Conservation (phyloP, 1,140 invertebrate species). For the Aricia agestis region DNA sequence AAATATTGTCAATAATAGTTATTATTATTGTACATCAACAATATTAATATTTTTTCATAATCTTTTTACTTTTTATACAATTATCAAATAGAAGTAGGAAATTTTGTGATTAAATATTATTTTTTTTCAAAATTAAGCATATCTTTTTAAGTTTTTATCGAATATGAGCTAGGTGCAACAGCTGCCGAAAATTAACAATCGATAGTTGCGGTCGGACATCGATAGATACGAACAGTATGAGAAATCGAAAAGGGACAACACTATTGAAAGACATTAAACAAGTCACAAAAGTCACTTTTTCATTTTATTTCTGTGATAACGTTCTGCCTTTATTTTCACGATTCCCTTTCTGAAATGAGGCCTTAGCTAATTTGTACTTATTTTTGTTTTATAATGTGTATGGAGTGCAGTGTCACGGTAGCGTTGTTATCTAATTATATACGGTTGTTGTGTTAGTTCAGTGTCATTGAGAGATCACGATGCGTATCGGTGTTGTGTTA, state of each 20-base stretch:
- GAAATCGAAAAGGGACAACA: not conserved
- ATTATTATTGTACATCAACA: too few species aligned
- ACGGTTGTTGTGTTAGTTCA: conserved; percentile 53
- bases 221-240: too few species aligned
- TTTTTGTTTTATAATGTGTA: conserved; percentile 41
- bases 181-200: too few species aligned
- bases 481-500: conserved; percentile 71
- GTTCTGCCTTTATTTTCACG: not conserved
- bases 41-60: too few species aligned
- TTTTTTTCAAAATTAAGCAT: too few species aligned
- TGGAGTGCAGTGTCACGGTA: conserved; percentile 47
- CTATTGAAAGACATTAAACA: not conserved
- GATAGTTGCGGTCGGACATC: too few species aligned
- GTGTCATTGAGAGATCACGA: conserved; percentile 67
- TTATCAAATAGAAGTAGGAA: too few species aligned
- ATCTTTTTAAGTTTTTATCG: too few species aligned
- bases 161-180: too few species aligned
- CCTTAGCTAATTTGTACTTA: conserved; percentile 10
- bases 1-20: too few species aligned
- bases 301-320: conserved; percentile 1
- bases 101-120: too few species aligned
- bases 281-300: conserved; percentile 4
- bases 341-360: conserved; percentile 8
- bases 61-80: too few species aligned
- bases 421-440: conserved; percentile 48